Percentiles rank a stretch among this genome's conserved stretches.
Evolutionary conservation across 2,888 invertebrate genomes (phyloP).

Genomic region (Hedya salicella): DNA sequence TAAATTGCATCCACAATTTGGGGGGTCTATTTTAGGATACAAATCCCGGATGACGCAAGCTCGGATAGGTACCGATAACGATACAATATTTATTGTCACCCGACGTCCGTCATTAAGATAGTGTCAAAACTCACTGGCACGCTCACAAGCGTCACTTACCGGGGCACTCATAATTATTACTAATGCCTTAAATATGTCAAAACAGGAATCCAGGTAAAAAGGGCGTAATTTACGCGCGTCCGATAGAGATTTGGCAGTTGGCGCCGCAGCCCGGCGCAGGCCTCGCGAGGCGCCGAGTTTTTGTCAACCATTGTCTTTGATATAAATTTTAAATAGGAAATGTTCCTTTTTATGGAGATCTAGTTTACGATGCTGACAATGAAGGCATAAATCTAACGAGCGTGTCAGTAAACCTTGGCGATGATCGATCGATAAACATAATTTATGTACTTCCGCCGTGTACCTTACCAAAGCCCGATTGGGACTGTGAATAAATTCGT

Average conservation of each 20-base stretch:
- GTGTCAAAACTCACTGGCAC: conserved; percentile 82
- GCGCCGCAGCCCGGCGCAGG: conserved; percentile 72
- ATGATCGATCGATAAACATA: conserved; percentile 85
- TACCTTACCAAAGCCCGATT: conserved; percentile 56
- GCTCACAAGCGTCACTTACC: conserved; percentile 72
- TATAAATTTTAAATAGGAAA: conserved; percentile 85
- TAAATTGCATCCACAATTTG: conserved; percentile 59
- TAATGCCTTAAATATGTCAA: conserved; percentile 86
- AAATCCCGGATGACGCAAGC: conserved; percentile 70
- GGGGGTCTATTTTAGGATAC: conserved; percentile 78
- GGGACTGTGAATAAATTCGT: conserved; percentile 49
- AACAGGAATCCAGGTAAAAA: conserved; percentile 86
- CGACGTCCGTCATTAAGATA: conserved; percentile 84
- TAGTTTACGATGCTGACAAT: conserved; percentile 84
- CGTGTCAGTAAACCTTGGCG: conserved; percentile 74
- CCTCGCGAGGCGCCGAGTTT: conserved; percentile 82
- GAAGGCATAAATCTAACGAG: conserved; percentile 83
- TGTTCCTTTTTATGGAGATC: conserved; percentile 85
- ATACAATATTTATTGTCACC: conserved; percentile 84
- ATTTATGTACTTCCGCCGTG: conserved; percentile 82
- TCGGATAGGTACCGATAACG: conserved; percentile 79
- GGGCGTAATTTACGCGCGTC: conserved; percentile 84
- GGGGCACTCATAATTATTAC: conserved; percentile 84
- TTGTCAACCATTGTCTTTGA: conserved; percentile 85
- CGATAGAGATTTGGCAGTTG: conserved; percentile 85